Evolutionary conservation across 2,113 vertebrate genomes (phyloP).

Genomic region (Hystrix cristata): DNA sequence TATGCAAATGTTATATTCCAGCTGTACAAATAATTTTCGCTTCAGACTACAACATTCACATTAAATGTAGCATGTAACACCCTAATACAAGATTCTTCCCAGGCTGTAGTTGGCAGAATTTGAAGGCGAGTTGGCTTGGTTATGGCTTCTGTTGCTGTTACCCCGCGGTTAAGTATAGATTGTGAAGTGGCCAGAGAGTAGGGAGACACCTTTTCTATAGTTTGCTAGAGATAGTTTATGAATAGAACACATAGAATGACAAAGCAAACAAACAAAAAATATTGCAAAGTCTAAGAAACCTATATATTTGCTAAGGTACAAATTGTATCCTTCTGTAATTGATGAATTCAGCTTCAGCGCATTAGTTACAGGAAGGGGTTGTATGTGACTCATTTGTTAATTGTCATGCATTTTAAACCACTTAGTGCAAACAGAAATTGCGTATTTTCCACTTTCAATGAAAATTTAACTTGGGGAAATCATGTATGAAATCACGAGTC

Average conservation of each 20-base stretch:
- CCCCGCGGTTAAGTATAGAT: not conserved
- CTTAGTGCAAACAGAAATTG: slow-evolving; percentile 66
- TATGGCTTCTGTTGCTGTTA: not conserved
- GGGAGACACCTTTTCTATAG: not conserved
- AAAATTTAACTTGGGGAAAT: slow-evolving; percentile 65
- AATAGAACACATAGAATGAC: not conserved
- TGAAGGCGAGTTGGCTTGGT: slow-evolving; percentile 1
- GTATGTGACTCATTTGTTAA: slow-evolving; percentile 59
- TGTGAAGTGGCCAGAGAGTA: not conserved
- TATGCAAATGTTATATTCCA: slow-evolving; percentile 77
- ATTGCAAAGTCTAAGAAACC: not conserved
- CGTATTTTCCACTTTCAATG: slow-evolving; percentile 63
- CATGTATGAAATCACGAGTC: slow-evolving; percentile 26
- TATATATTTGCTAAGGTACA: not conserved
- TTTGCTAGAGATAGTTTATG: not conserved
- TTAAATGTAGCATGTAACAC: slow-evolving; percentile 69
- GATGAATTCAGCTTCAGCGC: slow-evolving; percentile 31
- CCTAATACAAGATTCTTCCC: slow-evolving; percentile 17
- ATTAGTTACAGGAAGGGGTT: slow-evolving; percentile 61
- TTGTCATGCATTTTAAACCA: slow-evolving; percentile 70
- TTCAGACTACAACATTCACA: slow-evolving; percentile 66
- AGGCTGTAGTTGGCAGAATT: slow-evolving; percentile 47
- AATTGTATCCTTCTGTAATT: slow-evolving; percentile 2
- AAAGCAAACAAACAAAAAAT: not conserved
- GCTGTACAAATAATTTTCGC: slow-evolving; percentile 81